Evolutionary conservation across 2,113 vertebrate genomes (phyloP), one percentile per base, ranked within the genome.

Genomic region (Orcinus orca): DNA sequence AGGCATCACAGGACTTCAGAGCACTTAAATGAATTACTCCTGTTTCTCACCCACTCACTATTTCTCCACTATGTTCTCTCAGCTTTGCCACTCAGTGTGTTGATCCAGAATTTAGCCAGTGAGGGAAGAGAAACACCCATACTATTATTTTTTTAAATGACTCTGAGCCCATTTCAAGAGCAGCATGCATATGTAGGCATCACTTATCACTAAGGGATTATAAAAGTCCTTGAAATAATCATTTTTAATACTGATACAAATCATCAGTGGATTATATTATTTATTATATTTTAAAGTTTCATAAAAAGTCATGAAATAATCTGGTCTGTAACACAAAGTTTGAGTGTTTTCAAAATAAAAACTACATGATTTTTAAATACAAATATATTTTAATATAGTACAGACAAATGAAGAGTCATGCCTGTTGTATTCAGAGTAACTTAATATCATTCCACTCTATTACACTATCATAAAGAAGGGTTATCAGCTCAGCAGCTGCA

Each of bases 171-270:
- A 73, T 60, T 74, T 85, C 65, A 55, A 81, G 68, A 74, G 29
- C 41, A 93, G 23, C 67, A 44, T 18, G 76, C 38, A 33, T 26
- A 41, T 14, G 33, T 5, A 90, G 2, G 5, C 50, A 70, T 17
- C 29, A 47, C 11, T 79, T 89, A 85, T 21, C 53, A 74, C 41
- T 53, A 70, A 90, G 65, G 23, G 18, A 82, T 70, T 82, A 44
- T 17, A 70, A 76, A 70, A 76, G 0, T 71, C 31, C 31, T 60
- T 81, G 7, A 90, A 81, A 82, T 38, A 86, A 81, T 44, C 36
- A 82, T 25, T 92, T 94, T 68, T 74, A 38, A 95, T 90, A 88
- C 15, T 36, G 38, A 83, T 38, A 93, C 4, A 81, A 74, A 96
- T 92, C 41, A 85, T 53, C 38, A 53, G n/a, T 55, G 26, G 44